Percentiles rank a stretch among this genome's conserved stretches.
These are phyloP conservation scores for Microcebus ravelobensis DNA, from an alignment of 2,113 vertebrate species.

Conservation along the genomic window DNA sequence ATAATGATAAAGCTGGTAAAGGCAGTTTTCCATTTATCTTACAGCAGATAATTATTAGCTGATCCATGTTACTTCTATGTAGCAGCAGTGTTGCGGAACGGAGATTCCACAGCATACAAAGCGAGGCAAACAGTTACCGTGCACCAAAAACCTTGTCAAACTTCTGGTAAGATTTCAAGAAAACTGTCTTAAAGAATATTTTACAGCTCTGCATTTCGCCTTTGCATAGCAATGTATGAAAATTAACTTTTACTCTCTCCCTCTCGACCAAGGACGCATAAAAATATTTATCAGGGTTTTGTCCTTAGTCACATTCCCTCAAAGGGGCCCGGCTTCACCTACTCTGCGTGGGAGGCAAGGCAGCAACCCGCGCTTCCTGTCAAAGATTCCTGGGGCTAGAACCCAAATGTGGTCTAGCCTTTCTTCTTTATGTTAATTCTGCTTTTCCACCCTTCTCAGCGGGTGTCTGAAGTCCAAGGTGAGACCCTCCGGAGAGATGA, in stretches of 20 bases:
- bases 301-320: constrained; percentile 70
- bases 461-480: constrained; percentile 69
- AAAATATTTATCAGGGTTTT: constrained; percentile 61
- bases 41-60: constrained; percentile 8
- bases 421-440: constrained; percentile 56
- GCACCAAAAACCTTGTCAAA: constrained; percentile 50
- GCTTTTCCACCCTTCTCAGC: not conserved
- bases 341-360: constrained; percentile 70
- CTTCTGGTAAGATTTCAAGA: constrained; percentile 42
- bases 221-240: constrained; percentile 32
- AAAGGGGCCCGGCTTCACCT: constrained; percentile 73
- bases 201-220: not conserved
- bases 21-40: constrained; percentile 19
- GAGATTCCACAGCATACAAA: not conserved
- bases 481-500: constrained; percentile 65
- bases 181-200: not conserved
- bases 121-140: not conserved
- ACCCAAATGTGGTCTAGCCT: not conserved
- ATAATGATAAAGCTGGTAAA: constrained; percentile 27
- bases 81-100: not conserved
- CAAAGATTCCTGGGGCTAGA: constrained; percentile 32
- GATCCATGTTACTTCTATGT: not conserved
- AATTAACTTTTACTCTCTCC: constrained; percentile 44
- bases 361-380: constrained; percentile 69
- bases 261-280: constrained; percentile 39